Evolutionary conservation across 2,113 vertebrate species (phyloP), one percentile per base, ranked within the genome.

Genomic region (Barnardius zonarius): DNA sequence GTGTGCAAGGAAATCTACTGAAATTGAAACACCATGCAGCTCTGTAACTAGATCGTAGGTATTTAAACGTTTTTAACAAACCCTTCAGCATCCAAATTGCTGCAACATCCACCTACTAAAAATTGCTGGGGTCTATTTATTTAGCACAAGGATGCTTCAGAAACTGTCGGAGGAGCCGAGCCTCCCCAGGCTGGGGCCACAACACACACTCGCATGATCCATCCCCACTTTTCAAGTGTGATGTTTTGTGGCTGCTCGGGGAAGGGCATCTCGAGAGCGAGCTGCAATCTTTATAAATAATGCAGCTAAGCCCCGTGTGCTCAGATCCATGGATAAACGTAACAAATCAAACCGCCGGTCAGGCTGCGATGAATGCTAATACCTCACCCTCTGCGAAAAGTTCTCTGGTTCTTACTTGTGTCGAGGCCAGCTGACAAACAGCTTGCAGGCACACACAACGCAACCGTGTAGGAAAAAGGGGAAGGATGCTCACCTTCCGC

Each of bases 371-470:
- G 84, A 33, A 43, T 19, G 59, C n/a, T 44, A 57, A 83, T 64
- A 8, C 13, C 78, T 81, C 66, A 72, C 86, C 48, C 24, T 9
- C 83, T 70, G 88, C 80, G 46, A 88, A 97, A 97, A 97, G 96
- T 97, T 97, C 55, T 57, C 51, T 7, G 37, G 41, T 13, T 74
- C 46, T 57, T 24, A 30, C 81, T 61, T 5, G 62, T 59, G 61
- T 10, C 72, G 28, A 51, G 89, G 95, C 86, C 75, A 31, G 72
- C 80, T 43, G 83, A 85, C 85, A 51, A 55, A 37, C 31, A 11
- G 77, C 86, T 66, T 10, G 6, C 76, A 57, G 80, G 7, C 18
- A n/a, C 57, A 12, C 52, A 24, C 7, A 31, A 13, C 2, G 81
- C 59, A 61, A 48, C 27, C 4, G 48, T 6, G 5, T 4, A 14